Conservation (phyloP, 2,113 vertebrate genomes). For the Mustela nigripes region DNA sequence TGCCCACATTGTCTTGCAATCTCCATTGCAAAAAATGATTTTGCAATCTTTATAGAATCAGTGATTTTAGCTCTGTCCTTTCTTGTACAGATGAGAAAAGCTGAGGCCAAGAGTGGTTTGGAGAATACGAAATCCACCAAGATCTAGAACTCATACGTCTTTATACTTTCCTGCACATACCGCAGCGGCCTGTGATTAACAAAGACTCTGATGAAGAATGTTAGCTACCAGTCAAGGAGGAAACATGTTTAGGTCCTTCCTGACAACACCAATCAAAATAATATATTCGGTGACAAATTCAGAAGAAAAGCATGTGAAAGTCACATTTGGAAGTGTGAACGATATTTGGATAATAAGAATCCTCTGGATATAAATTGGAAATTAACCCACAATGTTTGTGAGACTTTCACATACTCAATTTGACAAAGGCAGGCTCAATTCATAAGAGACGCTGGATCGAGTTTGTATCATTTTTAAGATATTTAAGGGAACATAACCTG, state of each 20-base stretch:
- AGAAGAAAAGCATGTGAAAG: constrained; percentile 26
- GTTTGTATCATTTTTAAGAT: background rate
- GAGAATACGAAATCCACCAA: background rate
- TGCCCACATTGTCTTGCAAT: accelerated
- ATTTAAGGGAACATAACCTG: background rate
- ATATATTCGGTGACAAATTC: background rate
- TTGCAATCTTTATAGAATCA: background rate
- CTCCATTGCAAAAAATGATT: background rate
- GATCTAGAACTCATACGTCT: background rate
- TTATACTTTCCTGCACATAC: background rate
- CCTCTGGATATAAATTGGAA: background rate
- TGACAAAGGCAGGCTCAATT: background rate
- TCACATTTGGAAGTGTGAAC: constrained; percentile 21
- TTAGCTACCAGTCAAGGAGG: background rate
- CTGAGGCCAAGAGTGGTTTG: background rate
- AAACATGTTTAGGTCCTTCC: background rate
- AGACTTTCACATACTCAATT: background rate
- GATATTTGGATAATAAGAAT: background rate
- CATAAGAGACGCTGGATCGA: background rate
- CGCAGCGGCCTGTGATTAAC: background rate
- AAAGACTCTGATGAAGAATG: background rate
- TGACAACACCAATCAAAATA: constrained; percentile 25
- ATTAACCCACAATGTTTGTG: background rate
- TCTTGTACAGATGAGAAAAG: background rate
- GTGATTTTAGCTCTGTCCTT: background rate